Conservation (phyloP, 1,140 invertebrate genomes). For the Vanessa tameamea region DNA sequence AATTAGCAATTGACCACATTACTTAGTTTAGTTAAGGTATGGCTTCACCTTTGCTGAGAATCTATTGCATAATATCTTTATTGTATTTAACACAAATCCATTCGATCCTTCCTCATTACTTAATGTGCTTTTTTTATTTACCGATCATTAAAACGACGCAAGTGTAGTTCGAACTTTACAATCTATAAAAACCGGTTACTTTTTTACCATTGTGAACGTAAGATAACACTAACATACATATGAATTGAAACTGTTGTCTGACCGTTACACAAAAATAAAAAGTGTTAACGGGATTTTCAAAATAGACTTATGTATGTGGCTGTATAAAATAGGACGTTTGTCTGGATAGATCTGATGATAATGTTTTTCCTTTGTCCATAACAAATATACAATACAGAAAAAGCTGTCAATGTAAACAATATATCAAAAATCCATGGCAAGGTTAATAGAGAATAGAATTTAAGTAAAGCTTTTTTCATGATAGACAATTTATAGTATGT, state of each 20-base stretch:
- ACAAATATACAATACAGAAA: neutral
- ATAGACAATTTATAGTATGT: neutral
- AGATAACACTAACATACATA: conserved; percentile 12
- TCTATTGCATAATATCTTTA: too few relatives aligned
- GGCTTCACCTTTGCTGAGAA: too few relatives aligned
- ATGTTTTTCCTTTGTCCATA: neutral
- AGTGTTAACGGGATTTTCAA: conserved; percentile 16
- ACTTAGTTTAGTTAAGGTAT: too few relatives aligned
- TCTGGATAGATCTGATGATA: neutral
- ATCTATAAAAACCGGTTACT: neutral
- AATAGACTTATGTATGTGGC: neutral
- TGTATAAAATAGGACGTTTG: conserved; percentile 7
- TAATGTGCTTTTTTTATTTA: too few relatives aligned
- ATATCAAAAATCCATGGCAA: too few relatives aligned
- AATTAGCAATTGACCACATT: too few relatives aligned
- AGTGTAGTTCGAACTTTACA: too few relatives aligned
- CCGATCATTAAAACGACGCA: too few relatives aligned
- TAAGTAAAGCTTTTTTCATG: too few relatives aligned
- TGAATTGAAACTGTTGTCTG: conserved; percentile 13
- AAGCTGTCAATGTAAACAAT: neutral
- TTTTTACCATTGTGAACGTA: neutral
- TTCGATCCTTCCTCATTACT: too few relatives aligned
- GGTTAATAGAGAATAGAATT: too few relatives aligned
- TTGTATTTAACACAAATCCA: too few relatives aligned
- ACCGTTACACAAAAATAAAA: conserved; percentile 18